Percentiles rank a stretch among this genome's conserved stretches.
These are phyloP conservation scores for Crematogaster levior DNA, from an alignment of 2,888 invertebrate species.

Conservation along the genomic window DNA sequence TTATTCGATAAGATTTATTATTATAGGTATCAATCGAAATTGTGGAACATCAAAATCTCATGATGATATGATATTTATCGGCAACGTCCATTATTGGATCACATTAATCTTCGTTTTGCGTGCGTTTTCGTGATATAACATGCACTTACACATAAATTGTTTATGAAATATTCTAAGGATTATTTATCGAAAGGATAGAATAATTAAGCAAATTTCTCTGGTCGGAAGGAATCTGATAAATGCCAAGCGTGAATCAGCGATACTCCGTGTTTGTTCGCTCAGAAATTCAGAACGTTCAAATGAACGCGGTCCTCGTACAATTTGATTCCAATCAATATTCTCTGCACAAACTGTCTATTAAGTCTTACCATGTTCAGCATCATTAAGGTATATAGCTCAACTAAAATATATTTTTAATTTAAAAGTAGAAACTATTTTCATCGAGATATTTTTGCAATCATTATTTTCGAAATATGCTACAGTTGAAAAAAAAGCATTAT, in stretches of 20 bases:
- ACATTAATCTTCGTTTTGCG: slow-evolving; percentile 12
- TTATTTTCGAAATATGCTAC: not conserved
- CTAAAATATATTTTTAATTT: slow-evolving; percentile 13
- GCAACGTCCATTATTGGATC: slow-evolving; percentile 6
- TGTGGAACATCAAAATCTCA: slow-evolving; percentile 23
- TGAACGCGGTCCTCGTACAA: slow-evolving; percentile 16
- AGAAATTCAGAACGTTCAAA: slow-evolving; percentile 19
- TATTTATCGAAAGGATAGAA: not conserved
- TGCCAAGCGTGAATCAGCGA: slow-evolving; percentile 13
- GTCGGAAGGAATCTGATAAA: slow-evolving; percentile 32
- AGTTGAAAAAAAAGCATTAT: not conserved
- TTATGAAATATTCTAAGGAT: slow-evolving; percentile 2
- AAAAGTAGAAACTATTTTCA: not conserved
- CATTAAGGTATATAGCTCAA: not conserved
- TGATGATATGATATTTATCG: slow-evolving; percentile 33
- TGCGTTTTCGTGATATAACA: not conserved
- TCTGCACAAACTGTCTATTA: slow-evolving; percentile 17
- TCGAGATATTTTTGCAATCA: not conserved
- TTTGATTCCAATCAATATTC: slow-evolving; percentile 19
- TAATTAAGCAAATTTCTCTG: slow-evolving; percentile 29
- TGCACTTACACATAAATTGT: slow-evolving; percentile 1
- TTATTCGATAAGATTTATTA: slow-evolving; percentile 69
- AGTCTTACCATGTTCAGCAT: slow-evolving; percentile 8
- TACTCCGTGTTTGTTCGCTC: slow-evolving; percentile 15
- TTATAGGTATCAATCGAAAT: slow-evolving; percentile 31